A percentile compares a stretch with the other conserved stretches of the same genome.
Conservation (phyloP, 2,888 invertebrate genomes). For the Cantharis nigra region DNA sequence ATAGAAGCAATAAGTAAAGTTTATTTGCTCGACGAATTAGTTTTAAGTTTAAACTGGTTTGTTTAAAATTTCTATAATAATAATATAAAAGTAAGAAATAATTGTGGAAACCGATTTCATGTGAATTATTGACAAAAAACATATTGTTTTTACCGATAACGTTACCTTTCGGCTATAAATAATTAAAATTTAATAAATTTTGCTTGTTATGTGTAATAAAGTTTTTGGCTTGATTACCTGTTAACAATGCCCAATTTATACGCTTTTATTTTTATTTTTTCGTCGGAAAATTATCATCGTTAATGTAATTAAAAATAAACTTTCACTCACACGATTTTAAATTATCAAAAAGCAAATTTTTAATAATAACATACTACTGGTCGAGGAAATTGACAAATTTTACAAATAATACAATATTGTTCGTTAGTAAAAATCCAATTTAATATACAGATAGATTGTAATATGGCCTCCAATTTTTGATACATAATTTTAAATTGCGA, state of each 20-base stretch:
- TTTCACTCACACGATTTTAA: constrained; percentile 3
- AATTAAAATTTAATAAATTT: constrained; percentile 10
- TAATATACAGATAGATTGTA: too few relatives aligned
- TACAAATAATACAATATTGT: too few relatives aligned
- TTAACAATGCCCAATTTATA: constrained; percentile 18
- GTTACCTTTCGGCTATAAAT: constrained; percentile 2
- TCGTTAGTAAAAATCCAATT: too few relatives aligned
- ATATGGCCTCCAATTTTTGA: too few relatives aligned
- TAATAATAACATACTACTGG: neutral
- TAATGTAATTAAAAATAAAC: constrained; percentile 14
- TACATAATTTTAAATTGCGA: too few relatives aligned
- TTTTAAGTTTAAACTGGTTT: constrained; percentile 34
- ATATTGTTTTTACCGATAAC: constrained; percentile 7
- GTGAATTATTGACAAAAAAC: constrained; percentile 3
- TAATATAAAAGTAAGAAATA: constrained; percentile 5
- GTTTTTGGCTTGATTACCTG: constrained; percentile 13
- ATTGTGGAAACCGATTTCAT: neutral
- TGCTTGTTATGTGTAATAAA: constrained; percentile 7
- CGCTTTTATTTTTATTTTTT: constrained; percentile 13
- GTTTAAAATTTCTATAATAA: constrained; percentile 4
- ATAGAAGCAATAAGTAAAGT: constrained; percentile 46
- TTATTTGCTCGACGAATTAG: constrained; percentile 51
- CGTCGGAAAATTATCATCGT: constrained; percentile 3
- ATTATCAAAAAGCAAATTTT: neutral
- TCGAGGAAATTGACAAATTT: too few relatives aligned